phyloP scores from a whole-genome alignment of 2,113 vertebrate species.

The Hemichromis elongatus region DNA sequence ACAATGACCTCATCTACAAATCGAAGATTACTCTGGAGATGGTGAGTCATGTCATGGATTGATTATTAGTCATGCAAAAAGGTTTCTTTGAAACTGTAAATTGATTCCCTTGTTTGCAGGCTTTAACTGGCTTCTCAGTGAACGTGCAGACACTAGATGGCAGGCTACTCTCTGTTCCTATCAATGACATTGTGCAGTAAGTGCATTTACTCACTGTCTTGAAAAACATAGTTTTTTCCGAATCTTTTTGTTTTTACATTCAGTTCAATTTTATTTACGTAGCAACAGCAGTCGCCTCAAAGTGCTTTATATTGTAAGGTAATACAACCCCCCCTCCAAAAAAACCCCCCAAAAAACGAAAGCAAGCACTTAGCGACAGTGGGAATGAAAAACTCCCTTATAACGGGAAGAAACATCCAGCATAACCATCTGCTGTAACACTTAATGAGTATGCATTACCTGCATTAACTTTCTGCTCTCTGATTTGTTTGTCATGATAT shows the following conservation, averaged over 20 bases:
- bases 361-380: not conserved
- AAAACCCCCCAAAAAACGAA: too few relatives aligned
- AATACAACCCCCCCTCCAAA: not conserved
- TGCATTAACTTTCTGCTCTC: not conserved
- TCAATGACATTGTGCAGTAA: slow-evolving; percentile 93
- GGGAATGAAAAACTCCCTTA: not conserved
- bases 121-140: slow-evolving; percentile 83
- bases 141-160: slow-evolving; percentile 86
- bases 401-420: not conserved
- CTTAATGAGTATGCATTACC: not conserved
- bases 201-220: slow-evolving; percentile 34
- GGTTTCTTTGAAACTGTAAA: not conserved
- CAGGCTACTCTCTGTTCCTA: slow-evolving; percentile 82
- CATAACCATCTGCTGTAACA: not conserved
- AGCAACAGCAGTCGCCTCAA: not conserved
- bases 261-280: not conserved
- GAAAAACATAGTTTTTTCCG: not conserved
- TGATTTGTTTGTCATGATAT: not conserved
- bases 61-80: not conserved
- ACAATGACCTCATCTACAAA: slow-evolving; percentile 76
- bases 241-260: not conserved
- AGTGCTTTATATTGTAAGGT: not conserved
- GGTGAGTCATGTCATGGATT: slow-evolving; percentile 67
- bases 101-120: slow-evolving; percentile 65
- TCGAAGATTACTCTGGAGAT: slow-evolving; percentile 73